Base-by-base conservation (phyloP, 2,113 vertebrate species). In the Camelus dromedarius region DNA sequence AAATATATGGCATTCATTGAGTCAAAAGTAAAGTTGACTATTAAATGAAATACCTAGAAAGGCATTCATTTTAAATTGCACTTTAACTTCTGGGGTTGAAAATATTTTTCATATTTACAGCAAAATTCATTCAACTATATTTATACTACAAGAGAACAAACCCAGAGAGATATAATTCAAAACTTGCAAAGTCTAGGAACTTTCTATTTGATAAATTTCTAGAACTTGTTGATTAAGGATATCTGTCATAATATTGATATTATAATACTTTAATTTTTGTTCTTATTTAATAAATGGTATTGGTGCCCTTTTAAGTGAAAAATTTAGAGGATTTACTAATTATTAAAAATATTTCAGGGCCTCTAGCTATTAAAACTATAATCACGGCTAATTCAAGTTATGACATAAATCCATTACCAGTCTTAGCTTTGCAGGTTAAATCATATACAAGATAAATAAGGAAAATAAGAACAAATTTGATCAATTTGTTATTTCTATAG, bases 31-130 rank as follows among this genome's bases (percentile, higher is more conserved):
- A 97, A 46, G 83, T 89, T 92, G 88, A 93, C 46, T 58, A 96
- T 97, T 89, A 96, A 97, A 91, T 91, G 77, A 90, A 94, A 96
- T 96, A 91, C 26, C 80, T 90, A 72, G 81, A 82, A 92, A 89
- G 58, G 18, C 72, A 94, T 91, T 35, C 46, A 52, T 89, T 94
- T 95, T 94, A 96, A 93, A 95, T 73, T 62, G 75, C 19, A 94
- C 58, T 95, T 91, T 85, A 93, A 91, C 82, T 94, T 92, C 38
- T 69, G 19, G 56, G 28, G 13, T 38, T 56, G 84, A 73, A 97
- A 97, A 92, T 95, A 95, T 94, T 96, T 97, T 95, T 97, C 70
- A 91, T 93, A 86, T 46, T 89, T 84, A 32, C 26, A 92, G 50
- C 3, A 50, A 94, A 96, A 95, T 82, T 35, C n/a, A 90, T 92